These are phyloP conservation scores for Luidia sarsii DNA, from an alignment of 53 echinoderm and acorn worm species.

Conservation along the genomic window DNA sequence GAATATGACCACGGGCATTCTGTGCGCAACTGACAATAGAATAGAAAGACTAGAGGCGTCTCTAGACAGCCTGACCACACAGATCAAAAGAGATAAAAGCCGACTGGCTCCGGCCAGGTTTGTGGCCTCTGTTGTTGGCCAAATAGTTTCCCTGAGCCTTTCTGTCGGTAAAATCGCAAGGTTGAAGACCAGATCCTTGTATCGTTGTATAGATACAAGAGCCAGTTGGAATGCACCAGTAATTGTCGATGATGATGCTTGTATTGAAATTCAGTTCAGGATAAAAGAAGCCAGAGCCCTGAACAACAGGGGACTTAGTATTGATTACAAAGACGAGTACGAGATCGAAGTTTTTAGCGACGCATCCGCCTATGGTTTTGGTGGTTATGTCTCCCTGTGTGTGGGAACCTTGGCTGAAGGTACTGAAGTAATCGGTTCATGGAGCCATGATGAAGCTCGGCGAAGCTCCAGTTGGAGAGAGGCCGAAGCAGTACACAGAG, in stretches of 20 bases:
- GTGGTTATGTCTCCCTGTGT: slow-evolving; percentile 29
- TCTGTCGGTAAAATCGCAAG: not conserved
- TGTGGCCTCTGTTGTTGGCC: slow-evolving; percentile 1
- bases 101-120: not conserved
- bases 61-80: not conserved
- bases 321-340: not conserved
- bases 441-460: not conserved
- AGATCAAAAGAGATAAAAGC: not conserved
- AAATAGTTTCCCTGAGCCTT: not conserved
- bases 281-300: not conserved
- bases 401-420: slow-evolving; percentile 24
- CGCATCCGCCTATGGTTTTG: slow-evolving; percentile 9
- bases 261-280: slow-evolving; percentile 3
- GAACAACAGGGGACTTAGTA: not conserved
- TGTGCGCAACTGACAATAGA: not conserved
- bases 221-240: slow-evolving; percentile 31
- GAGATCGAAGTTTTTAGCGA: slow-evolving; percentile 10
- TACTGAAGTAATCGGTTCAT: not conserved
- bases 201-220: not conserved
- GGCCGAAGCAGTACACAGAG: not conserved
- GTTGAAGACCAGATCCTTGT: not conserved
- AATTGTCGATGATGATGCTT: not conserved
- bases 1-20: not conserved
- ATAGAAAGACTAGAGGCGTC: not conserved
- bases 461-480: slow-evolving; percentile 11